Conservation (phyloP, 2,797 vertebrate genomes). For the Notamacropus eugenii region DNA sequence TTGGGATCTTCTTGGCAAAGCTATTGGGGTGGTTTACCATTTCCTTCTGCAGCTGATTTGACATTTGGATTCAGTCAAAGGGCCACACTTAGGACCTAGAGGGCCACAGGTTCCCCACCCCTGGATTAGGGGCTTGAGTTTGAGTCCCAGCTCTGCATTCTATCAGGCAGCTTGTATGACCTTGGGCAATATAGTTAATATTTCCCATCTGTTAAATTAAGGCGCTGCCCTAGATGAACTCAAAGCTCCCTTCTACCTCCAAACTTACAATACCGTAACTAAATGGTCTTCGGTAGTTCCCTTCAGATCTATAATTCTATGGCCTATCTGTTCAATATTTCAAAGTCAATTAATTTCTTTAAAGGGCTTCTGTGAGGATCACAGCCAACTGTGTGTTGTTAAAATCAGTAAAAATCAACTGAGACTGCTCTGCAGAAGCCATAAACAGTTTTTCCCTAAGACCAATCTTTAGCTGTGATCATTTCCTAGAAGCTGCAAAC, state of each 20-base stretch:
- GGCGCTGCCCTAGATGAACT: background rate
- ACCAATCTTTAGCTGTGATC: background rate
- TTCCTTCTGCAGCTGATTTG: background rate
- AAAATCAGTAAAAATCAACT: background rate
- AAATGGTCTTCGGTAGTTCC: background rate
- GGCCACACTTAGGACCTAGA: too few species aligned
- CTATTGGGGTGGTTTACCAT: background rate
- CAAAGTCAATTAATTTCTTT: slow-evolving; percentile 12
- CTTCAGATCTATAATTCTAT: background rate
- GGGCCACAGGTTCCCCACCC: too few species aligned
- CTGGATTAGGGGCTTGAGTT: background rate
- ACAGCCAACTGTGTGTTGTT: background rate
- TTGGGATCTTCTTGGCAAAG: background rate
- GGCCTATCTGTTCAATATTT: background rate
- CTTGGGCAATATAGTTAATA: background rate
- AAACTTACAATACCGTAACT: background rate
- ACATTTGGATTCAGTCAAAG: too few species aligned
- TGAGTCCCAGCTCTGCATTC: background rate
- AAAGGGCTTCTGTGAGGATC: background rate
- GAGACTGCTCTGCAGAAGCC: background rate
- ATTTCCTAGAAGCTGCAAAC: background rate
- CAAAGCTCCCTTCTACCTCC: background rate
- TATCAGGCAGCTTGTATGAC: background rate
- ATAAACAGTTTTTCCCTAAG: background rate
- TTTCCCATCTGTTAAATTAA: background rate